phyloP scores from a whole-genome alignment of 2,113 vertebrate species.

The Symphodus melops region DNA sequence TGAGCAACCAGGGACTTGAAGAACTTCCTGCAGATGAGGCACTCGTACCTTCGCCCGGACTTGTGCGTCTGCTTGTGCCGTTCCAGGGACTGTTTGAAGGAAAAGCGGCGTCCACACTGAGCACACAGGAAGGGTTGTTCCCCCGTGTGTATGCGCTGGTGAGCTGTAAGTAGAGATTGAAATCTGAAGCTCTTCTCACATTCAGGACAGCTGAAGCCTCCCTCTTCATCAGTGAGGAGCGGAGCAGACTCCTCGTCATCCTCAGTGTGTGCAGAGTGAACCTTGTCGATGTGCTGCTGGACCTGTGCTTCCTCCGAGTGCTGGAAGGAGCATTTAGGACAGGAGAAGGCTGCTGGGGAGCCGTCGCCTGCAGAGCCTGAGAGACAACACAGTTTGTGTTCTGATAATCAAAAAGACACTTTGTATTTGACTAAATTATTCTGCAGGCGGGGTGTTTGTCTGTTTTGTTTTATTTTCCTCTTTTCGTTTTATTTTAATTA shows the following conservation, averaged over 20 bases:
- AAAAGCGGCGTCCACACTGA: constrained; percentile 69
- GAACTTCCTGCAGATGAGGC: constrained; percentile 62
- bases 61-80: constrained; percentile 74
- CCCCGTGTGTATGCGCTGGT: constrained; percentile 79
- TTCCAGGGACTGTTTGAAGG: constrained; percentile 78
- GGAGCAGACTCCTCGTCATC: constrained; percentile 10
- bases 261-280: constrained; percentile 26
- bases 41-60: constrained; percentile 48
- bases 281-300: constrained; percentile 50
- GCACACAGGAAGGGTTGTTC: constrained; percentile 78
- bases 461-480: too few species aligned
- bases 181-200: constrained; percentile 87
- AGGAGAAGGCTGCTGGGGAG: constrained; percentile 36
- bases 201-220: constrained; percentile 69
- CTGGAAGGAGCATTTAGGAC: constrained; percentile 41
- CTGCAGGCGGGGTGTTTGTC: too few species aligned
- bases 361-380: constrained; percentile 31
- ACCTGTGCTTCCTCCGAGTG: constrained; percentile 42
- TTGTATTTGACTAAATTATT: too few species aligned
- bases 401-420: too few species aligned
- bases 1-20: constrained; percentile 54
- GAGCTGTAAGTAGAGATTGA: constrained; percentile 86
- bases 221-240: constrained; percentile 12
- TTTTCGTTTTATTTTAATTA: too few species aligned
- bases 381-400: neutral